phyloP scores from a whole-genome alignment of 2,888 invertebrate species.

The Erebia palarica region DNA sequence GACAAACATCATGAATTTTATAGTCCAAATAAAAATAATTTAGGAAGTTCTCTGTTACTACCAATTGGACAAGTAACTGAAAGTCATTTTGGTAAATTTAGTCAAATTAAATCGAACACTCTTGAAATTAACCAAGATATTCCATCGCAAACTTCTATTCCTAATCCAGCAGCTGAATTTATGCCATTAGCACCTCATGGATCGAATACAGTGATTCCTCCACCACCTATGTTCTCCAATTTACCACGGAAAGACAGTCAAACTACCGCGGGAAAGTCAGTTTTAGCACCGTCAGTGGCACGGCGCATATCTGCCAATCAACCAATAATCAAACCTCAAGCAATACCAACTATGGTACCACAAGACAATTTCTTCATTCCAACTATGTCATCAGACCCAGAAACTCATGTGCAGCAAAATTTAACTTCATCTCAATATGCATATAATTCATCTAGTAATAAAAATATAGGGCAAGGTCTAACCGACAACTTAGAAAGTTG shows the following conservation, averaged over 20 bases:
- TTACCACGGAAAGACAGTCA: conserved; percentile 50
- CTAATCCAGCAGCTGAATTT: conserved; percentile 18
- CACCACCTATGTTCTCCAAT: conserved; percentile 73
- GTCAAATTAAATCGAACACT: neutral
- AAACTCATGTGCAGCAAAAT: neutral
- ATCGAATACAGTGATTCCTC: conserved; percentile 57
- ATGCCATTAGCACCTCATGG: conserved; percentile 17
- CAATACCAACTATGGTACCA: conserved; percentile 39
- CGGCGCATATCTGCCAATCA: conserved; percentile 66
- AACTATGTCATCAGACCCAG: conserved; percentile 30
- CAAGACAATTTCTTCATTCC: conserved; percentile 65
- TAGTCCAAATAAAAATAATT: neutral
- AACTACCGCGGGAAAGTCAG: conserved; percentile 51
- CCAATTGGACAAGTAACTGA: conserved; percentile 4
- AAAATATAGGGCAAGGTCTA: neutral
- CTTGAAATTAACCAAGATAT: neutral
- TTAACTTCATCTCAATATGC: neutral
- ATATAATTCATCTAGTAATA: neutral
- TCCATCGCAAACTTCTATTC: conserved; percentile 37
- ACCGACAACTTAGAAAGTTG: neutral
- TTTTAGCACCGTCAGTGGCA: conserved; percentile 73
- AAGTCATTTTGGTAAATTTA: neutral
- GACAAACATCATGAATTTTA: neutral
- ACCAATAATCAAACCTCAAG: conserved; percentile 58
- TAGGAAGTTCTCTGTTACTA: neutral